Evolutionary conservation across 2,797 vertebrate genomes (phyloP), one percentile per base, ranked within the genome.

Genomic region (Sebastes ruberrimus): DNA sequence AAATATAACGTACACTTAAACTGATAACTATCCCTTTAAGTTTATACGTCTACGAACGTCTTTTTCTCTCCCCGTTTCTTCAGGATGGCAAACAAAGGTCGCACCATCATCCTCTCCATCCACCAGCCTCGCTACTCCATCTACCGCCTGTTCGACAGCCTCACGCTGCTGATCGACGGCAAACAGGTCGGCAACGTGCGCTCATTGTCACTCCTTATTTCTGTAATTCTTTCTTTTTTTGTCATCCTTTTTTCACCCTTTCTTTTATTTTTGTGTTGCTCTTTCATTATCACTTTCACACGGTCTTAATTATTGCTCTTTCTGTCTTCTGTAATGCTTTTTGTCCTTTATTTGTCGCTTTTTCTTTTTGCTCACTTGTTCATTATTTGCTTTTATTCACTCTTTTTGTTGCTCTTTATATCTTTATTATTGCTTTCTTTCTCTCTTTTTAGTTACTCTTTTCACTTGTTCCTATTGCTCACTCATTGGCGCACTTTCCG

Each of bases 101-200:
- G 95, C 30, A 96, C 93, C 87, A 95, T 96, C 86, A 95, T 96
- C 76, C 85, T 96, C 62, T 96, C 96, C 66, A 96, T 96, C 88
- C 96, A 96, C 74, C 96, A 96, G 91, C 96, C 96, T 1, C 94
- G 96, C 2, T 96, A 94, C 88, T 86, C 92, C 83, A 96, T 96
- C 91, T 96, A 94, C 91, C 91, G 94, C 1, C 94, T 95, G 57
- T 96, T 96, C 22, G 95, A 96, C 93, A 94, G 88, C 69, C 94
- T 96, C 74, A 96, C 96, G 0, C 94, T 96, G 87, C 93, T 96
- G 63, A 92, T 94, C 67, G 88, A 77, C 4, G 96, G 96, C 1
- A 91, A 90, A 10, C 92, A 94, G 92, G 94, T 96, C 30, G 32
- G 2, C 42, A 35, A 2, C 20, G 1, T 6, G 56, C 7, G n/a